Evolutionary conservation across 2,797 vertebrate genomes (phyloP), one percentile per base, ranked within the genome.

Genomic region (Numenius phaeopus): DNA sequence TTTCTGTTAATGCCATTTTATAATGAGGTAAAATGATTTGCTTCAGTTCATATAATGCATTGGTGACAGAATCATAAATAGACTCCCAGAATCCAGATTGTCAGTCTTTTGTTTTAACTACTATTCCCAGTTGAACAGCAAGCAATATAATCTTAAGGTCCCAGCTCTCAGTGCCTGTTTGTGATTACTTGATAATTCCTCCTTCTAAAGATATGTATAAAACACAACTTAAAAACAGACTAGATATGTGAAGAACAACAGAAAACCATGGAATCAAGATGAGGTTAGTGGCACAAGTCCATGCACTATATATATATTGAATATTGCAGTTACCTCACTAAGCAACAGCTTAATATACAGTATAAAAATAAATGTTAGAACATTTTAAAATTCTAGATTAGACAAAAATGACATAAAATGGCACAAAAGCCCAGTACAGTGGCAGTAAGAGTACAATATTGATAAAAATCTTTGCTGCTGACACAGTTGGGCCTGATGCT

Each of bases 191-290:
- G 70, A 86, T 64, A 78, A 83, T 78, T 81, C 22, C 47, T 89
- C 29, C 75, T 85, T 40, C 75, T 44, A 49, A 85, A 65, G 47
- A 67, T 87, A 87, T 46, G 47, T 52, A 87, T 77, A 92, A 89
- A 52, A 70, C n/a, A 26, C 2, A 0, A 77, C 83, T 90, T 94
- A 87, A 92, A 90, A 95, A 75, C 91, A 93, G 89, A 42, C 59
- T 75, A 40, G 42, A 71, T 73, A 67, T 62, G 59, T 89, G 49
- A 75, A 89, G 65, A 94, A 91, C 76, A 93, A 90, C 81, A 90
- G 90, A 93, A 97, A 97, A 96, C 92, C 96, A 97, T 97, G 95
- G 95, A 96, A 96, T 96, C 92, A 83, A 67, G 94, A 94, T 67
- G 67, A 95, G 42, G 65, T 91, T 95, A 91, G 82, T 92, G 92